Evolutionary conservation across 2,113 vertebrate genomes (phyloP).

Genomic region (Pseudonaja textilis): DNA sequence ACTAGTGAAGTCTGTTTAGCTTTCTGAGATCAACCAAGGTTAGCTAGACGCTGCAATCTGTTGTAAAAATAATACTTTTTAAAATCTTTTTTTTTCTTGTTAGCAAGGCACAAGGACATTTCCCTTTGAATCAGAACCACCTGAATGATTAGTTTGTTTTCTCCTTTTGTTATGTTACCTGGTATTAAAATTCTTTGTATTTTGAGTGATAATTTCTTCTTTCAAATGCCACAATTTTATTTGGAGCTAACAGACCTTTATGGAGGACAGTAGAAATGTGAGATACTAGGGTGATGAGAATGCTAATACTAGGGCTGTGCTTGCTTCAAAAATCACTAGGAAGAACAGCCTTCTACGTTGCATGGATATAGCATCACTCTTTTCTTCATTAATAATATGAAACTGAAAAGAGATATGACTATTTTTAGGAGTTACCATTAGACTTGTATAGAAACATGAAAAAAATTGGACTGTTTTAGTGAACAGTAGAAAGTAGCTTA

Average conservation of each 20-base stretch:
- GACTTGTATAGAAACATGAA: not conserved
- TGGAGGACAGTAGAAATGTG: not conserved
- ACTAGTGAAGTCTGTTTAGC: not conserved
- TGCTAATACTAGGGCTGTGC: not conserved
- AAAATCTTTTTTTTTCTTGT: not conserved
- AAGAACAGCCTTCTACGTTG: not conserved
- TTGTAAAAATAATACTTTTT: not conserved
- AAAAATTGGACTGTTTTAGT: not conserved
- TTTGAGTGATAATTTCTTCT: not conserved
- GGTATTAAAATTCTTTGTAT: not conserved
- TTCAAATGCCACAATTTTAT: not conserved
- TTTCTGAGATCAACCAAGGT: not conserved
- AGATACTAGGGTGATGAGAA: not conserved
- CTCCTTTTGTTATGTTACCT: too few relatives aligned
- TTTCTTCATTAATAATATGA: not conserved
- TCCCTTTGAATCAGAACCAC: not conserved
- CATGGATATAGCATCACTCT: not conserved
- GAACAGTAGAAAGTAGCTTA: not conserved
- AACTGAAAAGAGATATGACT: not conserved
- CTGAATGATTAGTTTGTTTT: not conserved
- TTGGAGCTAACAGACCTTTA: not conserved
- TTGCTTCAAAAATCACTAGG: not conserved
- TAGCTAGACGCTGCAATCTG: not conserved
- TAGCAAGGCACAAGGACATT: not conserved
- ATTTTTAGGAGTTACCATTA: not conserved